A percentile compares a stretch with the other conserved stretches of the same genome.
Evolutionary conservation across 2,888 invertebrate species (phyloP).

Genomic region (Toxonevra muliebris): DNA sequence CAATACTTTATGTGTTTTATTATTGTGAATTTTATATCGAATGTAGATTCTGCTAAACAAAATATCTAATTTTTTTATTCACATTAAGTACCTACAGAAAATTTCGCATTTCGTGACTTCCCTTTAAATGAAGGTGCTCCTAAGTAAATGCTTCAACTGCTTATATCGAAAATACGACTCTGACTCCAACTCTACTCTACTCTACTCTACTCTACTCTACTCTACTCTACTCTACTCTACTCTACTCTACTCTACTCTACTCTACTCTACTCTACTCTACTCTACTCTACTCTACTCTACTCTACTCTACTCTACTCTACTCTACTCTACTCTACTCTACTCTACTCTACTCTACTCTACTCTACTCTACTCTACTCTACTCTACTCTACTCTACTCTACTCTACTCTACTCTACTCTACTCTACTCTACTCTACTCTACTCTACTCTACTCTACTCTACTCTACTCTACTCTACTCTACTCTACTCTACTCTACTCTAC

Average conservation of each 20-base stretch:
- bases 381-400: slow-evolving; percentile 27
- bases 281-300: slow-evolving; percentile 25
- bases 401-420: slow-evolving; percentile 28
- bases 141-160: too few relatives aligned
- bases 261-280: slow-evolving; percentile 26
- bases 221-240: slow-evolving; percentile 27
- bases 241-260: slow-evolving; percentile 26
- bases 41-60: too few relatives aligned
- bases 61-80: too few relatives aligned
- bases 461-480: slow-evolving; percentile 30
- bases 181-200: slow-evolving; percentile 28
- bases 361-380: slow-evolving; percentile 26
- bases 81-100: too few relatives aligned
- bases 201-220: slow-evolving; percentile 26
- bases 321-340: slow-evolving; percentile 26
- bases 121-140: too few relatives aligned
- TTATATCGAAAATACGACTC: too few relatives aligned
- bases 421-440: slow-evolving; percentile 29
- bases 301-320: slow-evolving; percentile 27
- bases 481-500: slow-evolving; percentile 31
- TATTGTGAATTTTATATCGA: too few relatives aligned
- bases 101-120: too few relatives aligned
- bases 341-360: slow-evolving; percentile 27
- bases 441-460: slow-evolving; percentile 30
- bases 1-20: too few relatives aligned